Percentiles rank a stretch among this genome's conserved stretches.
phyloP scores from a whole-genome alignment of 92 coral and sea anemone species.

The Galaxea fascicularis region DNA sequence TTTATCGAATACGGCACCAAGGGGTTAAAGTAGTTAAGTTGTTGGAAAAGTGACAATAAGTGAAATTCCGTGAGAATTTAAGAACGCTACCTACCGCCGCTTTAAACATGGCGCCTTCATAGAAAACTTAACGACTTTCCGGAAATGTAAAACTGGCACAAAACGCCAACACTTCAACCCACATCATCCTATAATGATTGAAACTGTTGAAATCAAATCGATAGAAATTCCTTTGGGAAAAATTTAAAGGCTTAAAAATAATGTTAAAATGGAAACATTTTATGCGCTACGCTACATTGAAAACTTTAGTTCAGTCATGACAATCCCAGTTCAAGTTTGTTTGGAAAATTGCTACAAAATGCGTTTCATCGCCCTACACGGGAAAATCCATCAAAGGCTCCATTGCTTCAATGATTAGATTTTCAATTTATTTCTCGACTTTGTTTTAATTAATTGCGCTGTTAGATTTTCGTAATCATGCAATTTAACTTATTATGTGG shows the following conservation, averaged over 20 bases:
- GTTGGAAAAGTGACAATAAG: conserved; percentile 13
- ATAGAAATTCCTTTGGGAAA: conserved; percentile 36
- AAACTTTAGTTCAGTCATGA: too few relatives aligned
- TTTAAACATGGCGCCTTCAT: conserved; percentile 25
- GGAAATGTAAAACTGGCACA: conserved; percentile 31
- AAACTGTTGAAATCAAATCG: conserved; percentile 1
- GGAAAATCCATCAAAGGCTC: not conserved
- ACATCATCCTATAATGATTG: not conserved
- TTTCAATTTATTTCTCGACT: not conserved
- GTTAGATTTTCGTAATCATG: not conserved
- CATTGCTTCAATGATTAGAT: not conserved
- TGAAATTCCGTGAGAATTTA: conserved; percentile 2
- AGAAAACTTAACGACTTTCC: conserved; percentile 30
- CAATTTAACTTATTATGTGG: not conserved
- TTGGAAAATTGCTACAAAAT: too few relatives aligned
- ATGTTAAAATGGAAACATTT: not conserved
- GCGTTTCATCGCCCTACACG: too few relatives aligned
- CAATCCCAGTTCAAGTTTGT: too few relatives aligned
- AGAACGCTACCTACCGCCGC: conserved; percentile 30
- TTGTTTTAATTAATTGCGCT: not conserved
- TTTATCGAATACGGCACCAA: not conserved
- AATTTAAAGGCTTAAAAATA: conserved; percentile 2
- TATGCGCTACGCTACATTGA: not conserved
- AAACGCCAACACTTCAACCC: conserved; percentile 26
- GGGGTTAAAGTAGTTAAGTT: not conserved